Evolutionary conservation across 2,797 vertebrate species (phyloP), one percentile per base, ranked within the genome.

Genomic region (Rhinogobio ventralis): DNA sequence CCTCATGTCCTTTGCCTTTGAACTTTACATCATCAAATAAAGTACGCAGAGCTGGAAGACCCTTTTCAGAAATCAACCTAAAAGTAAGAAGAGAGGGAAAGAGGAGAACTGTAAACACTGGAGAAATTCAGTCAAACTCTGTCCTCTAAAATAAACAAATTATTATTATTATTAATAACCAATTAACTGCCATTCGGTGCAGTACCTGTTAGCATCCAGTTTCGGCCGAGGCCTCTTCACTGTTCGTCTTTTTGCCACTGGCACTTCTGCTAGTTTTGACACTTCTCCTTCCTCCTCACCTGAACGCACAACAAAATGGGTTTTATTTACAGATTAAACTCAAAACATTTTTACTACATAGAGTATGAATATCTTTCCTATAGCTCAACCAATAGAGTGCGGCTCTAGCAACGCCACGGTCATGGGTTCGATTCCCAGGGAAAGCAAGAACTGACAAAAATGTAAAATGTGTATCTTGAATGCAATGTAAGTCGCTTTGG

Each of bases 1-100:
- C 98, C 96, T 99, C 98, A 0, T 97, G 96, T 3, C 97, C 98
- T 96, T 97, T 99, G 73, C 98, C 97, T 95, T 95, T 97, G 89
- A 98, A 99, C 67, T 90, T 94, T 72, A 94, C 93, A 0, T 95
- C 89, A 77, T 96, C 95, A 90, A 99, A 99, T 88, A 98, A 55
- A 1, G 95, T 95, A 20, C 97, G 94, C 72, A 99, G 95, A 82
- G 97, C 96, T 81, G 98, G 98, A 85, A 99, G 96, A 86, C 98
- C 98, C 93, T 96, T 93, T 71, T 97, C 96, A 79, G 98, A 99
- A 81, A 89, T 92, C 89, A 99, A 93, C 88, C 98, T 99, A 79
- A 53, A 77, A 60, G 33, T 3, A 23, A 49, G 1, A 76, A 46
- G 10, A 79, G 17, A 33, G 28, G 51, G 2, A 33, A 68, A 23